Evolutionary conservation across 2,888 invertebrate genomes (phyloP).

Genomic region (Ferdinandea cuprea): DNA sequence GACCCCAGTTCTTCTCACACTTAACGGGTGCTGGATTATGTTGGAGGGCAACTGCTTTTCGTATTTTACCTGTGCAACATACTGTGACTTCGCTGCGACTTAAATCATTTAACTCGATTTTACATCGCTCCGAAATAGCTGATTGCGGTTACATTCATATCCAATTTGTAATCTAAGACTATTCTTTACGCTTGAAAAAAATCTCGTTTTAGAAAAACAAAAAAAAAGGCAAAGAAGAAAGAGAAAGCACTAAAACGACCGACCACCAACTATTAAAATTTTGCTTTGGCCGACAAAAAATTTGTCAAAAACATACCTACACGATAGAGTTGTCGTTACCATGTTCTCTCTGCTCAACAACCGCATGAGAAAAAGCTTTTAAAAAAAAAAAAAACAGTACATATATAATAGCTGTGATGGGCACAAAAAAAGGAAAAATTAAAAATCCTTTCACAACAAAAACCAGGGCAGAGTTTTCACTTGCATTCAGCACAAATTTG

Average conservation of each 20-base stretch:
- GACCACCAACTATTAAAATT: too few species aligned
- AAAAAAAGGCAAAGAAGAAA: neutral
- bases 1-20: too few species aligned
- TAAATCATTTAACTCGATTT: too few species aligned
- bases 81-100: too few species aligned
- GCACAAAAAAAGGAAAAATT: too few species aligned
- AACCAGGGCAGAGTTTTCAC: slow-evolving; percentile 43
- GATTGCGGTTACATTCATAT: too few species aligned
- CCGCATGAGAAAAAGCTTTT: neutral
- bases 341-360: slow-evolving; percentile 1
- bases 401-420: neutral
- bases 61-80: too few species aligned
- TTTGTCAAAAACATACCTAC: neutral
- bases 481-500: slow-evolving; percentile 64
- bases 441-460: slow-evolving; percentile 39
- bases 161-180: neutral
- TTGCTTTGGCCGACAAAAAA: neutral
- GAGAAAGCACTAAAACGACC: too few species aligned
- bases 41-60: too few species aligned
- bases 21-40: too few species aligned
- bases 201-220: too few species aligned
- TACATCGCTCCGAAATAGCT: too few species aligned
- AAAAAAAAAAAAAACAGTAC: neutral
- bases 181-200: neutral
- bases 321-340: slow-evolving; percentile 1